phyloP scores from a whole-genome alignment of 2,797 vertebrate species.

The Lepus oiostolus region DNA sequence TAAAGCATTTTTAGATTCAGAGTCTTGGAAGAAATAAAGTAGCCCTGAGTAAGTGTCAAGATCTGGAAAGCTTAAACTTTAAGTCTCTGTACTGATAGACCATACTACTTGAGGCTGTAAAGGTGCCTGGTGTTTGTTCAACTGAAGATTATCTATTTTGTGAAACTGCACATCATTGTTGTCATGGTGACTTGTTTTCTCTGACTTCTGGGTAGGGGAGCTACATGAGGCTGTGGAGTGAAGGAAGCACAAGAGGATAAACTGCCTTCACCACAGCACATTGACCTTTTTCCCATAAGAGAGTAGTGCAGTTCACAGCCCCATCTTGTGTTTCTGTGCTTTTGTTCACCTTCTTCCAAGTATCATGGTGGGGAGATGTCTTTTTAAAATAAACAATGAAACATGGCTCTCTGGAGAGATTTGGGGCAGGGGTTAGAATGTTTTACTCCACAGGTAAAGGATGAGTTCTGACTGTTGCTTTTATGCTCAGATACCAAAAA shows the following conservation, averaged over 20 bases:
- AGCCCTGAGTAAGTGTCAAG: background rate
- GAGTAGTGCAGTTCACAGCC: background rate
- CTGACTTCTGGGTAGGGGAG: conserved; percentile 18
- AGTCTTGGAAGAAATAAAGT: conserved; percentile 38
- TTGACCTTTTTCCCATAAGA: background rate
- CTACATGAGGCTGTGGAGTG: background rate
- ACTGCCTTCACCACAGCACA: background rate
- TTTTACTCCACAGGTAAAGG: background rate
- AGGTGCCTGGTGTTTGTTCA: conserved; percentile 32
- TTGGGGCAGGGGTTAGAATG: background rate
- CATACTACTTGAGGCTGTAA: conserved; percentile 2
- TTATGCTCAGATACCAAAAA: conserved; percentile 3
- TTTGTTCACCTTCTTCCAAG: background rate
- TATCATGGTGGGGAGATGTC: background rate
- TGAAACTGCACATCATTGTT: background rate
- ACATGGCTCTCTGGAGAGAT: background rate
- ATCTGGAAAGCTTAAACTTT: conserved; percentile 25
- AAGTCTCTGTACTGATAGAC: background rate
- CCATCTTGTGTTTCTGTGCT: conserved; percentile 37
- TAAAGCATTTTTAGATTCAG: conserved; percentile 40
- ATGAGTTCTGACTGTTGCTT: conserved; percentile 11
- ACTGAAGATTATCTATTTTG: background rate
- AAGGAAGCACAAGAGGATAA: background rate
- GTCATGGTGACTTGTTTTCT: conserved; percentile 5
- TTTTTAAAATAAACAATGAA: conserved; percentile 42